Base-by-base conservation (phyloP, 1,140 invertebrate species). In the Bradysia coprophila region DNA sequence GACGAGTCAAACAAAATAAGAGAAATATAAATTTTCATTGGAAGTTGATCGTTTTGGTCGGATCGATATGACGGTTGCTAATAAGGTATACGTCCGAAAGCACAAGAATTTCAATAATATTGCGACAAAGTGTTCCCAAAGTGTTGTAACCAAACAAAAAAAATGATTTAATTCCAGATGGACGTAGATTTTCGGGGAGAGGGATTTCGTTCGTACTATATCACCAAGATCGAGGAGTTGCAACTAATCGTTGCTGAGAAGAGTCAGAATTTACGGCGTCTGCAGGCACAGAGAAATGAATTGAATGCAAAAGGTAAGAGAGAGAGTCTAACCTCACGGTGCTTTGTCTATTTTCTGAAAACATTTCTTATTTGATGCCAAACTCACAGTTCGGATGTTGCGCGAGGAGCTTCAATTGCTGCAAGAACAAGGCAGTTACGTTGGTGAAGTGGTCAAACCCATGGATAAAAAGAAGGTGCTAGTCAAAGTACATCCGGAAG, bases 401-500 rank as follows among this genome's bases (percentile, higher is more conserved):
- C 75, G 95, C 13, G 96, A 99, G 63, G 96, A 99, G 58, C 65
- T 99, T 0, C 94, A 98, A 63, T 70, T 98, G 10, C 68, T 99
- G 10, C 96, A 99, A 66, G 96, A 99, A 57, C 96, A 99, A 67
- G 96, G 96, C 9, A 97, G 92, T 10, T 98, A 99, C 66, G 96
- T 99, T 4, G 96, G 96, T 10, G 96, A 99, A 69, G 95, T 99
- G 21, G 92, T 98, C 0, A 98, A 99, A 61, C 91, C 92, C 0
- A 99, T 99, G 94, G 95, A 99, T 58, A 99, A 99, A 61, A 98
- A 99, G 64, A 99, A 99, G 66, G 95, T 99, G 2, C 66, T 99
- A 0, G 96, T 99, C 0, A 99, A 99, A 69, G 93, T 98, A 10
- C 96, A 99, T 66, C 96, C 96, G 2, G 96, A 99, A 68, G 96